These are phyloP conservation scores for Gopherus flavomarginatus DNA, from an alignment of 2,113 vertebrate species.

Conservation along the genomic window DNA sequence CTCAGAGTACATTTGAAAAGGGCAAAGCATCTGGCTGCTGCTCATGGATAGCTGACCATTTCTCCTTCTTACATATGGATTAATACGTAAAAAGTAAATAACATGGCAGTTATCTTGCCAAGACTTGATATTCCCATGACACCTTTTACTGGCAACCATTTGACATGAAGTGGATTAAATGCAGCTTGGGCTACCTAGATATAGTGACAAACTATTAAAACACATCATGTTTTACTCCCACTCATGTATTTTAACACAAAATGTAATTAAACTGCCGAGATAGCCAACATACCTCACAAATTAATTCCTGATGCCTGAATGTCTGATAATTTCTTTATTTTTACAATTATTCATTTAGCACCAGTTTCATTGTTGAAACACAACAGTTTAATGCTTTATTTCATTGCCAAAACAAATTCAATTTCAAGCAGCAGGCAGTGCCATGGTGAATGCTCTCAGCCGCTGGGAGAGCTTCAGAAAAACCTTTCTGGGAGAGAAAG, in stretches of 20 bases:
- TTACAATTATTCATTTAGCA: neutral
- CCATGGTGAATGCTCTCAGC: constrained; percentile 12
- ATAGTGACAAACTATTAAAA: constrained; percentile 9
- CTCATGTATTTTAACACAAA: neutral
- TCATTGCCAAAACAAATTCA: constrained; percentile 26
- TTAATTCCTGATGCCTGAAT: constrained; percentile 2
- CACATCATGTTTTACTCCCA: neutral
- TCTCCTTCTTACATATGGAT: constrained; percentile 56
- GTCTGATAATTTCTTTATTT: neutral
- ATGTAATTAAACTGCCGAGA: constrained; percentile 48
- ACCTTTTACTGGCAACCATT: constrained; percentile 32
- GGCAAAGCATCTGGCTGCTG: constrained; percentile 66
- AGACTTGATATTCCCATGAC: constrained; percentile 50
- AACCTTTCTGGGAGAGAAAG: neutral
- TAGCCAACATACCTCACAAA: constrained; percentile 4
- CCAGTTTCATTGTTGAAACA: constrained; percentile 24
- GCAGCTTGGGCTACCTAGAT: neutral
- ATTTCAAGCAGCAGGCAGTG: neutral
- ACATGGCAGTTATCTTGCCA: constrained; percentile 43
- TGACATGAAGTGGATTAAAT: constrained; percentile 41
- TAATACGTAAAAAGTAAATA: constrained; percentile 62
- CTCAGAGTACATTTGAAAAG: constrained; percentile 71
- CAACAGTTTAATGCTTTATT: neutral
- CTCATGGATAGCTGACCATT: constrained; percentile 31
- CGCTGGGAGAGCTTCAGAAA: constrained; percentile 7